Percentiles rank a stretch among this genome's conserved stretches.
Evolutionary conservation across 2,888 invertebrate genomes (phyloP).

Genomic region (Drosophila prostipennis): DNA sequence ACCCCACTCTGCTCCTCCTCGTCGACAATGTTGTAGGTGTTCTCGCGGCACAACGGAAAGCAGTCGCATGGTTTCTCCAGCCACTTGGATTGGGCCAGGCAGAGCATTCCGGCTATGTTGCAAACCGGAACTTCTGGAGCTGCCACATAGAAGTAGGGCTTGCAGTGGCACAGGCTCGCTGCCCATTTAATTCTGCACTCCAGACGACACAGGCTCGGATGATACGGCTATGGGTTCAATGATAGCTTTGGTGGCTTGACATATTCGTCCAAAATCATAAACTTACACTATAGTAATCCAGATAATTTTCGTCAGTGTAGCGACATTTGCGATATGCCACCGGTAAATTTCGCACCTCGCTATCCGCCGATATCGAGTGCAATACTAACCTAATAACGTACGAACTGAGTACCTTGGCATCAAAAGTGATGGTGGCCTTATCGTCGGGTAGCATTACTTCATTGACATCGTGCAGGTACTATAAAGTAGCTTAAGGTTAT

Average conservation of each 20-base stretch:
- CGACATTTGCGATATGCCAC: slow-evolving; percentile 81
- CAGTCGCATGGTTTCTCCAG: slow-evolving; percentile 70
- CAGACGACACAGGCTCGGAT: slow-evolving; percentile 77
- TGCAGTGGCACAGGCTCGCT: slow-evolving; percentile 75
- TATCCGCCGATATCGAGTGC: slow-evolving; percentile 67
- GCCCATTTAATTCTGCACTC: slow-evolving; percentile 82
- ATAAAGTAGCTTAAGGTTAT: background rate
- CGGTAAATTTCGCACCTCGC: slow-evolving; percentile 75
- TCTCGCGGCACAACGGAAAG: slow-evolving; percentile 71
- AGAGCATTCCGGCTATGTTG: slow-evolving; percentile 74
- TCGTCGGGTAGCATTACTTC: slow-evolving; percentile 74
- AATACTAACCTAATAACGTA: slow-evolving; percentile 65
- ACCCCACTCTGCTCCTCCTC: slow-evolving; percentile 64
- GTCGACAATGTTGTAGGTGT: slow-evolving; percentile 62
- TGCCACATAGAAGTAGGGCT: slow-evolving; percentile 81
- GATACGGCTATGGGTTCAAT: slow-evolving; percentile 67
- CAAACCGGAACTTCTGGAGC: slow-evolving; percentile 70
- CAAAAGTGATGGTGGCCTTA: slow-evolving; percentile 52
- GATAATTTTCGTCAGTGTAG: slow-evolving; percentile 77
- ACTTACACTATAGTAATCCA: slow-evolving; percentile 76
- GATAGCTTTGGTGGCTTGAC: too few species aligned
- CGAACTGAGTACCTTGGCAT: slow-evolving; percentile 51
- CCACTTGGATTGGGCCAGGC: slow-evolving; percentile 73
- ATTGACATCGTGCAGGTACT: slow-evolving; percentile 79
- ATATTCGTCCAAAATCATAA: background rate